Conservation (phyloP, 2,797 vertebrate species). For the Spondyliosoma cantharus region DNA sequence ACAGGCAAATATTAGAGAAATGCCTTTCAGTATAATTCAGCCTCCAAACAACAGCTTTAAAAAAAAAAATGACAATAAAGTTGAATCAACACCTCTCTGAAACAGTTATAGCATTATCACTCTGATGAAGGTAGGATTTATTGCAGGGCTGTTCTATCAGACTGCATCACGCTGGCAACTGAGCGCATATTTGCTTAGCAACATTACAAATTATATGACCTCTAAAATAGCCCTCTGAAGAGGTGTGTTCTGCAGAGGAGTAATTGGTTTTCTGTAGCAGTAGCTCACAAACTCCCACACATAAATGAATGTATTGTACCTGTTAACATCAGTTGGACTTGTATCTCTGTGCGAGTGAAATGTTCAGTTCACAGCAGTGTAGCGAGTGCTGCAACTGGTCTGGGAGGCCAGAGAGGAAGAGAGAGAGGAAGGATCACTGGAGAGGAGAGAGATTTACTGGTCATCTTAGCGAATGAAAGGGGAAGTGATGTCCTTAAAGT, state of each 20-base stretch:
- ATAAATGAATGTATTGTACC: constrained; percentile 23
- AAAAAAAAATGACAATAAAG: not conserved
- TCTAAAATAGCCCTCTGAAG: constrained; percentile 1
- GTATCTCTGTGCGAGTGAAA: constrained; percentile 27
- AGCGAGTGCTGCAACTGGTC: constrained; percentile 26
- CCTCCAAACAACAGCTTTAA: not conserved
- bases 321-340: constrained; percentile 3
- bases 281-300: constrained; percentile 16
- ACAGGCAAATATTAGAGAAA: not conserved
- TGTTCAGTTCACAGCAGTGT: constrained; percentile 9
- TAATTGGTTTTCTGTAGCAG: not conserved
- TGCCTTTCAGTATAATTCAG: too few relatives aligned
- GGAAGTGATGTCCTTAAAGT: constrained; percentile 62
- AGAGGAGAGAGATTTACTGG: constrained; percentile 37
- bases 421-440: constrained; percentile 26
- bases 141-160: not conserved
- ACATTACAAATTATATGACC: not conserved
- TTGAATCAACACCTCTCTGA: not conserved
- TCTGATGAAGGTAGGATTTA: not conserved
- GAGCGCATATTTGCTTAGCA: not conserved
- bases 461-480: constrained; percentile 58
- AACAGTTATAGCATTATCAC: too few relatives aligned
- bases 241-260: not conserved
- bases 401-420: constrained; percentile 8
- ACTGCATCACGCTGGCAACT: not conserved